Base-by-base conservation (phyloP, 2,797 vertebrate species). In the Lithobates pipiens region DNA sequence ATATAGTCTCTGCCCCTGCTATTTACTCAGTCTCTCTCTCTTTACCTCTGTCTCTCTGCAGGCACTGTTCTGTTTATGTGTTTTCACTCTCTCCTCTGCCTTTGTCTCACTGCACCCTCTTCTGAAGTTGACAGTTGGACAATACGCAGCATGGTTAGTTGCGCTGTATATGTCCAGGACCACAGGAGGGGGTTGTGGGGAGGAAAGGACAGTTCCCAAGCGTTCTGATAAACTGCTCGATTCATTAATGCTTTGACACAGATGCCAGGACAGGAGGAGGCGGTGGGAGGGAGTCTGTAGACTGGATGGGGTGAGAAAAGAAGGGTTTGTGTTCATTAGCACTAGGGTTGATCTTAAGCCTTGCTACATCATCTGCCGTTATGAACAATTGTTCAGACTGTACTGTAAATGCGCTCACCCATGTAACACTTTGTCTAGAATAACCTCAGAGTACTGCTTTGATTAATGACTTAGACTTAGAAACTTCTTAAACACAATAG, bases 191-290 rank as follows among this genome's bases (percentile, higher is more conserved):
- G 92, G 89, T 63, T 90, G 89, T 87, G 88, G 87, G 89, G 91
- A 89, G 90, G 88, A 90, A 90, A 90, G 74, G 88, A 88, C 90
- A 92, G 91, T 92, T 93, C 93, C 94, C 92, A 93, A 94, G 94
- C 93, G 94, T 95, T 95, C 95, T 91, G 94, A 95, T 95, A 96
- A 96, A 95, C 95, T 96, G 95, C 91, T 95, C 93, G 95, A 95
- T 97, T 96, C 94, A 96, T 97, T 96, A 96, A 95, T 94, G 96
- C 93, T 93, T 93, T 95, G 94, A 95, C 93, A 94, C 92, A 94
- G 94, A 94, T 95, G 95, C 95, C 95, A 96, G 95, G 92, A 93
- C 93, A 94, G 93, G 90, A 93, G 93, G 91, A 93, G 94, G 93
- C 87, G 90, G 92, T 90, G 89, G 91, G 90, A 86, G 88, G 86